These are phyloP conservation scores for Myotis planiceps DNA, from an alignment of 2,797 vertebrate species.

Conservation along the genomic window DNA sequence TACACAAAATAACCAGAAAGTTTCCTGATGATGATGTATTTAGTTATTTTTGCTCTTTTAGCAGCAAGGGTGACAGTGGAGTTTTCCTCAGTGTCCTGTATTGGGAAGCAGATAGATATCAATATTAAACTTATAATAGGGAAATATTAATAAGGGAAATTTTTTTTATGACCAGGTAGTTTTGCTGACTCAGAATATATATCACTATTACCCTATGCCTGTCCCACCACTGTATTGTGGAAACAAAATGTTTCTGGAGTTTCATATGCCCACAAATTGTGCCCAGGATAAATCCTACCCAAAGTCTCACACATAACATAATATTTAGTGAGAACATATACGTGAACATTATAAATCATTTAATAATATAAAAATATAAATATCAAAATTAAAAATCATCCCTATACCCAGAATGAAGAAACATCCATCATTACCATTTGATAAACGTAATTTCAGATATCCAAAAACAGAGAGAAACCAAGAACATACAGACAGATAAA, in stretches of 20 bases:
- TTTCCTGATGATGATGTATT: neutral
- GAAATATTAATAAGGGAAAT: neutral
- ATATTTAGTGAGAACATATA: neutral
- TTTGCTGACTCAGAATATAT: neutral
- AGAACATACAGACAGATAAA: neutral
- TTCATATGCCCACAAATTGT: neutral
- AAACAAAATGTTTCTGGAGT: neutral
- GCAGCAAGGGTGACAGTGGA: neutral
- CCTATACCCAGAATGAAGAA: neutral
- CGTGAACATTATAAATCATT: neutral
- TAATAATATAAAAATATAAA: slow-evolving; percentile 1
- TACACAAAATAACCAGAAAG: neutral
- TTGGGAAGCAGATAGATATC: neutral
- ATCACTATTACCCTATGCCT: neutral
- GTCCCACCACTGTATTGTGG: neutral
- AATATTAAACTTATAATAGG: neutral
- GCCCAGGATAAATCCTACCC: neutral
- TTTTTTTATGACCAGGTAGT: neutral
- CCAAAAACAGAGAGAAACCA: neutral
- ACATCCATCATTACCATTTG: neutral
- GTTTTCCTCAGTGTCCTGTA: neutral
- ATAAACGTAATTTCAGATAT: neutral
- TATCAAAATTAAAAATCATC: neutral
- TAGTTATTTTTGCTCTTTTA: neutral
- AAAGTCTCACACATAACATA: neutral